Evolutionary conservation across 2,113 vertebrate species (phyloP).

Genomic region (Hepsetus odoe): DNA sequence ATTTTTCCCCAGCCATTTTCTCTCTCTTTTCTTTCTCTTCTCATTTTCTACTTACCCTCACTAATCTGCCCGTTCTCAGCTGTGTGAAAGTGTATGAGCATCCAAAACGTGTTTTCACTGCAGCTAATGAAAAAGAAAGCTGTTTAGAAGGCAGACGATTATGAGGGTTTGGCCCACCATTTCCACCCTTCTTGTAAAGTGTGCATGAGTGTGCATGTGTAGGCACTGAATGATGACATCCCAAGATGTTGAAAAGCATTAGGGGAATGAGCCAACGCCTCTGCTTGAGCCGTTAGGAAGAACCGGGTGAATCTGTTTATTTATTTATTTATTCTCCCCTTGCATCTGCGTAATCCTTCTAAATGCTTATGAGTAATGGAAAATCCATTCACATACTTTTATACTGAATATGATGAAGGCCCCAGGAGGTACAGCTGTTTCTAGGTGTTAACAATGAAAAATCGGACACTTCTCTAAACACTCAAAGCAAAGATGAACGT

Average conservation of each 20-base stretch:
- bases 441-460: too few relatives aligned
- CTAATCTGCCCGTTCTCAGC: conserved; percentile 43
- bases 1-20: neutral
- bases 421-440: too few relatives aligned
- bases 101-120: conserved; percentile 44
- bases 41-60: neutral
- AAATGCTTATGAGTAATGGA: conserved; percentile 30
- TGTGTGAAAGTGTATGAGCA: neutral
- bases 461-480: too few relatives aligned
- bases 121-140: conserved; percentile 71
- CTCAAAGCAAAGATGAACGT: too few relatives aligned
- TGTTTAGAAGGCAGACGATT: conserved; percentile 71
- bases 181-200: conserved; percentile 30
- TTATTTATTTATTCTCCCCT: neutral
- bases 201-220: conserved; percentile 34
- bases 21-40: neutral
- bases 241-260: conserved; percentile 47
- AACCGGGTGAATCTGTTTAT: conserved; percentile 2
- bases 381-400: conserved; percentile 8
- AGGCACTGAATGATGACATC: conserved; percentile 40
- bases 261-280: conserved; percentile 47
- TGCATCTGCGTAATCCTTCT: conserved; percentile 12
- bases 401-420: neutral
- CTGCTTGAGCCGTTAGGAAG: conserved; percentile 9
- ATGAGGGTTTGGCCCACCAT: conserved; percentile 54